Evolutionary conservation across 2,113 vertebrate genomes (phyloP).

Genomic region (Gadus macrocephalus): DNA sequence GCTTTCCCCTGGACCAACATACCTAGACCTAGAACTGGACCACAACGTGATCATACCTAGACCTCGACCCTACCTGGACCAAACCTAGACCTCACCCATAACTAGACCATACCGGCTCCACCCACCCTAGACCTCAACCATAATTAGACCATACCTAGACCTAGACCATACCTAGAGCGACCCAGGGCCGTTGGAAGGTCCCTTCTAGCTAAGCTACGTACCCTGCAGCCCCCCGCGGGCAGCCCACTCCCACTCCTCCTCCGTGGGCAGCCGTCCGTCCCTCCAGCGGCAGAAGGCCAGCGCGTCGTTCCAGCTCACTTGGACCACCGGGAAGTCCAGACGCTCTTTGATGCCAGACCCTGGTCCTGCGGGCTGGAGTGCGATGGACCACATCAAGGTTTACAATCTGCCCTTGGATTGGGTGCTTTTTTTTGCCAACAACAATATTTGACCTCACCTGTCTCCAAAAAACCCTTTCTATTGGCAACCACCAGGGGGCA

Average conservation of each 20-base stretch:
- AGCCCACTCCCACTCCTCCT: constrained; percentile 96
- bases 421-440: neutral
- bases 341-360: constrained; percentile 83
- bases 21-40: too few relatives aligned
- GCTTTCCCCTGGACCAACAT: too few relatives aligned
- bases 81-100: too few relatives aligned
- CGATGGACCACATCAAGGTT: neutral
- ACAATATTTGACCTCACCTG: constrained; percentile 73
- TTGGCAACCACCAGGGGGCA: constrained; percentile 93
- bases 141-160: too few relatives aligned
- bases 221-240: constrained; percentile 86
- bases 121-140: too few relatives aligned
- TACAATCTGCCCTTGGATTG: neutral
- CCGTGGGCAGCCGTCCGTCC: constrained; percentile 79
- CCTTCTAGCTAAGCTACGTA: constrained; percentile 39
- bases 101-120: too few relatives aligned
- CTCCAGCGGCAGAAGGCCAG: constrained; percentile 84
- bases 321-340: constrained; percentile 85
- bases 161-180: too few relatives aligned
- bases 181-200: too few relatives aligned
- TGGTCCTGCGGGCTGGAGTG: constrained; percentile 84
- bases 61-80: too few relatives aligned
- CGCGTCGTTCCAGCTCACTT: constrained; percentile 96
- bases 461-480: constrained; percentile 88
- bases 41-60: too few relatives aligned